A percentile compares a stretch with the other conserved stretches of the same genome.
Evolutionary conservation across 64 coral and sea anemone genomes (phyloP).

Genomic region (Montipora foliosa): DNA sequence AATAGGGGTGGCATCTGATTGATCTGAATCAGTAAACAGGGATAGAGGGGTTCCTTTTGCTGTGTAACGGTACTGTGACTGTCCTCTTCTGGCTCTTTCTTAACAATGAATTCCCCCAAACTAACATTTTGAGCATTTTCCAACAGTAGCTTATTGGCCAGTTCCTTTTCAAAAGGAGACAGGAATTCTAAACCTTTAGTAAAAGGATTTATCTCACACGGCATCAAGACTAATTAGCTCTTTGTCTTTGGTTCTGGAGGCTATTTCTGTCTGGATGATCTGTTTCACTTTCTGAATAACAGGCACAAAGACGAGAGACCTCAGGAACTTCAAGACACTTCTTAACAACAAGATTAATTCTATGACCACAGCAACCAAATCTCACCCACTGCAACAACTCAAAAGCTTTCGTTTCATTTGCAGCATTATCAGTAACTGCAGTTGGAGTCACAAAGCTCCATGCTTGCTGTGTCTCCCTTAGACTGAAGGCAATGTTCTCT

Average conservation of each 20-base stretch:
- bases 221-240: too few relatives aligned
- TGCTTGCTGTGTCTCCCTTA: neutral
- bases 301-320: too few relatives aligned
- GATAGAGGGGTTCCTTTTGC: neutral
- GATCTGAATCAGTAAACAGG: neutral
- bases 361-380: neutral
- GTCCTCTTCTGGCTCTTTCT: constrained; percentile 1
- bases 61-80: neutral
- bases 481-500: constrained; percentile 6
- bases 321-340: neutral
- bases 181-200: neutral
- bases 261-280: too few relatives aligned
- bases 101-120: neutral
- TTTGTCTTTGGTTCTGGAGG: too few relatives aligned
- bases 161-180: constrained; percentile 3
- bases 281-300: too few relatives aligned
- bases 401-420: neutral
- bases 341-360: neutral
- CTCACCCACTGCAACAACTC: neutral
- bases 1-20: neutral
- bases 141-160: constrained; percentile 4
- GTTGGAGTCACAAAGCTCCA: constrained; percentile 1
- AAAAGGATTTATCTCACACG: neutral
- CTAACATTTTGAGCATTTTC: neutral
- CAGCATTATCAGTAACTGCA: constrained; percentile 9